Evolutionary conservation across 2,888 invertebrate species (phyloP), one percentile per base, ranked within the genome.

Genomic region (Sinelater perroti): DNA sequence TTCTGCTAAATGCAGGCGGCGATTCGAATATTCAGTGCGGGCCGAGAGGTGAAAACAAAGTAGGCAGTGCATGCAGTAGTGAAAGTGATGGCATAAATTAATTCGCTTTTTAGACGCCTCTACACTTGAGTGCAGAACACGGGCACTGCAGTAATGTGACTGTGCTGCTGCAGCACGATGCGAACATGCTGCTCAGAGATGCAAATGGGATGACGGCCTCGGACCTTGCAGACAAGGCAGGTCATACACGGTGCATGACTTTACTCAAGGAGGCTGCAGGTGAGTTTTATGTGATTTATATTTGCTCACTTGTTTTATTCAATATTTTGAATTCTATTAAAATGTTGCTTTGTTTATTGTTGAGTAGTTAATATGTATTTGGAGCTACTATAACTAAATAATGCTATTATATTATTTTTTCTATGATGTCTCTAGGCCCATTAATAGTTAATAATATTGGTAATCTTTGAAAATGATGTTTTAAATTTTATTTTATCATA

Each of bases 81-180:
- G 7, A 42, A 33, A 33, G 2, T 28, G 14, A 11, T 31, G 3
- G 6, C 11, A 33, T 33, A 33, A 8, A 33, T 4, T 30, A 30
- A 28, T 36, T 38, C 11, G 13, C 10, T 26, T 50, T 78, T 13
- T 79, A 93, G 85, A 91, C 91, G 7, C 87, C 93, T 1, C 80
- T 95, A 8, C 94, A 94, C 79, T 82, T 92, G 20, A 88, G 90
- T 49, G 87, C 91, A 1, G 91, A 92, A 72, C 87, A 90, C 70
- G 93, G 93, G 0, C 89, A 91, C 74, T 79, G 82, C 24, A 84
- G 83, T 57, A 93, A 92, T 72, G 83, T 91, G 1, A 78, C 80
- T 20, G 78, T 84, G 17, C 80, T 95, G 21, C 76, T 93, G 50
- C 79, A 83, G 59, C 83, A 87, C 62, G 87, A 88, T 40, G 91